Evolutionary conservation across 2,113 vertebrate species (phyloP).

Genomic region (Mola mola): DNA sequence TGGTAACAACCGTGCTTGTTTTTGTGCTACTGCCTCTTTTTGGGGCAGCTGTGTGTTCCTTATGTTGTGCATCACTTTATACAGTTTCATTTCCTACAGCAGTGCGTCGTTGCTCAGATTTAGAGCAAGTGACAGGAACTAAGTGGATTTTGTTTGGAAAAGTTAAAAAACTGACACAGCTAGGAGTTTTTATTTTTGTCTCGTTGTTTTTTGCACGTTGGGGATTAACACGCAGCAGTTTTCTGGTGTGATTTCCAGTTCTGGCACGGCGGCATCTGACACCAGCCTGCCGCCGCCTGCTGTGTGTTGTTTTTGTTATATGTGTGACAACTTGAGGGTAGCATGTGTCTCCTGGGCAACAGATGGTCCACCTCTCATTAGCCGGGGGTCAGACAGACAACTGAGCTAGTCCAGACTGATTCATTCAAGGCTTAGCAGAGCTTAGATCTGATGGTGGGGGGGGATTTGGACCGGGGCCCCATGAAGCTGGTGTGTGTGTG

Average conservation of each 20-base stretch:
- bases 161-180: too few species aligned
- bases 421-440: constrained; percentile 68
- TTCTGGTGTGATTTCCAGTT: too few species aligned
- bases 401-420: constrained; percentile 63
- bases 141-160: too few species aligned
- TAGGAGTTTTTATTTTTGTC: too few species aligned
- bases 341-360: constrained; percentile 50
- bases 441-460: constrained; percentile 51
- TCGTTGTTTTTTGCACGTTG: too few species aligned
- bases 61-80: constrained; percentile 14
- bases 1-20: constrained; percentile 9
- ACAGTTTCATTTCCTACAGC: constrained; percentile 59
- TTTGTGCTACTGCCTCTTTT: constrained; percentile 31
- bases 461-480: constrained; percentile 35
- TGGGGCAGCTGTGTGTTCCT: not conserved
- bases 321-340: constrained; percentile 30
- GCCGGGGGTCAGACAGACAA: constrained; percentile 71
- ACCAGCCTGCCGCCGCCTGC: constrained; percentile 1
- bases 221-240: not conserved
- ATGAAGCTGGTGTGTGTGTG: not conserved
- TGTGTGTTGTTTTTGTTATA: constrained; percentile 53
- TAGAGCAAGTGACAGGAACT: not conserved
- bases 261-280: not conserved
- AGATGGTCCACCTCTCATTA: constrained; percentile 74
- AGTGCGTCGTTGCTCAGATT: constrained; percentile 9